Conservation (phyloP, 2,113 vertebrate species). For the Pao palembangensis region DNA sequence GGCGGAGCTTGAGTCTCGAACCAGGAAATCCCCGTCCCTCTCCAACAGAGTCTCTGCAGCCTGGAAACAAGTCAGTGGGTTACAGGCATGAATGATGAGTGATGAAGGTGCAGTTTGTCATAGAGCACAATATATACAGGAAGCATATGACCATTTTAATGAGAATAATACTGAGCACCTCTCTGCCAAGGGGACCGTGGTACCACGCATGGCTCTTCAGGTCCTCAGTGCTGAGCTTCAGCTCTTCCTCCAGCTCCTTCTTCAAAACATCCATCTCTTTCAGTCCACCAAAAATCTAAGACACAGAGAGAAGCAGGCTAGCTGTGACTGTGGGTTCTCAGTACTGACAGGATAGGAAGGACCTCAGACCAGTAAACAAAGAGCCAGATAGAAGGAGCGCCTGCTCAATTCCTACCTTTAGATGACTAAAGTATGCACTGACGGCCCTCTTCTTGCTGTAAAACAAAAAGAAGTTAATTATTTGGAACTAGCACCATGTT, state of each 20-base stretch:
- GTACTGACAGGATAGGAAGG: neutral
- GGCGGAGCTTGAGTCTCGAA: conserved; percentile 75
- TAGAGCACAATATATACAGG: neutral
- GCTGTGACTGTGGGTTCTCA: neutral
- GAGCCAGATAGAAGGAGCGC: conserved; percentile 1
- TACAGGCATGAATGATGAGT: neutral
- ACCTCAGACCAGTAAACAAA: neutral
- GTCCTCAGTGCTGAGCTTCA: conserved; percentile 78
- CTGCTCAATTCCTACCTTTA: conserved; percentile 60
- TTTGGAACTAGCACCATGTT: conserved; percentile 18
- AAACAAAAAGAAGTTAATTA: conserved; percentile 44
- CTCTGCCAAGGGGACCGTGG: conserved; percentile 76
- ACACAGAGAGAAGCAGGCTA: conserved; percentile 13
- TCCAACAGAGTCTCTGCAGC: conserved; percentile 77
- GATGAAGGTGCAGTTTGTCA: too few species aligned
- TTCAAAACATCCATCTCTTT: conserved; percentile 76
- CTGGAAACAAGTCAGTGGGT: conserved; percentile 58
- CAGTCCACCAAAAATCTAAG: conserved; percentile 60
- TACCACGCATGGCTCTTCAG: conserved; percentile 82
- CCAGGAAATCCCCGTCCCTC: conserved; percentile 84
- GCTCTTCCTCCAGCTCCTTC: conserved; percentile 82
- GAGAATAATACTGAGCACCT: conserved; percentile 65
- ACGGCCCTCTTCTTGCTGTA: conserved; percentile 74
- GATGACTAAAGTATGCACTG: conserved; percentile 66
- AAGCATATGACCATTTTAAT: neutral